phyloP scores from a whole-genome alignment of 2,113 vertebrate genomes.

The Pelusios castaneus region DNA sequence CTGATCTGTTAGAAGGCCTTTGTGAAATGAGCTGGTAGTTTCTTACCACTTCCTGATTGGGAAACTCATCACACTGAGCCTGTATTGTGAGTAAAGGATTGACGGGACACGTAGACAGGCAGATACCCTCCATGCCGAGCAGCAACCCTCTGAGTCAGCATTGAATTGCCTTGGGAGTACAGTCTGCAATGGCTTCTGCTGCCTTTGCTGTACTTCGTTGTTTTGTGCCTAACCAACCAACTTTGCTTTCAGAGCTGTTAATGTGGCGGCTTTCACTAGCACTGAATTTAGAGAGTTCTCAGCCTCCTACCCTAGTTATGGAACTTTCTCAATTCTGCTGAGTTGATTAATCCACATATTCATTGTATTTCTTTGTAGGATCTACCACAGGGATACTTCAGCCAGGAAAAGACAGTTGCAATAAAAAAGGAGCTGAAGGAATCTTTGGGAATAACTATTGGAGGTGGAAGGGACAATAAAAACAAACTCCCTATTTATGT shows the following conservation, averaged over 20 bases:
- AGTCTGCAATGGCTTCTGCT: background rate
- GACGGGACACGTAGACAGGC: background rate
- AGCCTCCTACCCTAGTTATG: background rate
- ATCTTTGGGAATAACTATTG: slow-evolving; percentile 93
- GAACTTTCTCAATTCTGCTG: background rate
- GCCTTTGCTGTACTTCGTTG: background rate
- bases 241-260: background rate
- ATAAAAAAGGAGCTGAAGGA: slow-evolving; percentile 91
- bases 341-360: background rate
- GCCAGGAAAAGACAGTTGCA: slow-evolving; percentile 88
- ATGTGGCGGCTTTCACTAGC: background rate
- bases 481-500: slow-evolving; percentile 90
- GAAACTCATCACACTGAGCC: background rate
- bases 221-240: background rate
- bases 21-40: background rate
- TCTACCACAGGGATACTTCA: slow-evolving; percentile 83
- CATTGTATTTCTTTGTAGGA: slow-evolving; percentile 72
- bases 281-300: background rate
- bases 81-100: background rate
- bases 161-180: background rate
- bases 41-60: background rate
- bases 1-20: background rate
- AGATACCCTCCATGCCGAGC: background rate
- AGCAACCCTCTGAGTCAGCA: background rate
- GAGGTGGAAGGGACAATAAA: slow-evolving; percentile 89